These are phyloP conservation scores for Sphaerophoria taeniata DNA, from an alignment of 2,888 invertebrate genomes.

Conservation along the genomic window DNA sequence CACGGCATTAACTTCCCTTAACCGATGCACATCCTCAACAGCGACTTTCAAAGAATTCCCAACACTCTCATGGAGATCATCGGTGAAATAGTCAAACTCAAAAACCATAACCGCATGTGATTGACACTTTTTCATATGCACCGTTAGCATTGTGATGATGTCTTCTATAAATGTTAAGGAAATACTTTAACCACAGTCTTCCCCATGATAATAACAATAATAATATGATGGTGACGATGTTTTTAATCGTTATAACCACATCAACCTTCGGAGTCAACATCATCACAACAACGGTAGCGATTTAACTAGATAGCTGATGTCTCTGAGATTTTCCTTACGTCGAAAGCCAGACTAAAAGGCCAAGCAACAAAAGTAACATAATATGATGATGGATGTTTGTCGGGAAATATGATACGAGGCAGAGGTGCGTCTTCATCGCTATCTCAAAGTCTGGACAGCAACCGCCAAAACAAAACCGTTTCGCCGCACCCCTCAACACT, in stretches of 20 bases:
- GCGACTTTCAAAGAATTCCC: no score
- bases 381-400: background rate
- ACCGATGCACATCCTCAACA: no score
- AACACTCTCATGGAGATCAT: background rate
- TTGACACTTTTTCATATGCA: conserved; percentile 40
- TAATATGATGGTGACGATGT: conserved; percentile 22
- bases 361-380: background rate
- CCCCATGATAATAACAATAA: conserved; percentile 11
- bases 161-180: conserved; percentile 52
- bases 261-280: conserved; percentile 32
- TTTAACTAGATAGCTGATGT: background rate
- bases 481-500: background rate
- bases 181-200: conserved; percentile 60
- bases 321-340: background rate
- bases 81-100: conserved; percentile 7
- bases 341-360: conserved; percentile 11
- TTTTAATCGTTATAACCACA: conserved; percentile 64
- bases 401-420: conserved; percentile 45
- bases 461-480: conserved; percentile 10
- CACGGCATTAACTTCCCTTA: no score
- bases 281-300: conserved; percentile 23
- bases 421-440: background rate
- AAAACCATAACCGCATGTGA: conserved; percentile 42
- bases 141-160: conserved; percentile 37
- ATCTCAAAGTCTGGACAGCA: conserved; percentile 25